Conservation (phyloP, 2,888 invertebrate genomes). For the Ceraclea dissimilis region DNA sequence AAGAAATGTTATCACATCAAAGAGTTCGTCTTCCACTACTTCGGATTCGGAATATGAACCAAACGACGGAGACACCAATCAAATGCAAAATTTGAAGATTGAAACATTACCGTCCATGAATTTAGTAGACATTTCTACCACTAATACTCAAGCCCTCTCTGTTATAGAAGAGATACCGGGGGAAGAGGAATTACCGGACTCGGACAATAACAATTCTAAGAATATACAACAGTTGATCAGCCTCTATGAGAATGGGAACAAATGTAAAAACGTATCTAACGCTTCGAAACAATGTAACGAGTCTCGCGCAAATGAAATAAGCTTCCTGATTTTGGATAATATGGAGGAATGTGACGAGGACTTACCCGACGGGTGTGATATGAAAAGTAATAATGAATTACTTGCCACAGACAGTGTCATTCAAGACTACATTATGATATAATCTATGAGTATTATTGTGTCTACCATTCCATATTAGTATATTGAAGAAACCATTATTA, state of each 20-base stretch:
- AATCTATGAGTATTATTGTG: too few relatives aligned
- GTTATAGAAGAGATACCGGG: constrained; percentile 21
- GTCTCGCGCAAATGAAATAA: constrained; percentile 13
- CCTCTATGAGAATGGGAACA: constrained; percentile 16
- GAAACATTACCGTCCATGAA: constrained; percentile 11
- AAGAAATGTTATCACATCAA: not conserved
- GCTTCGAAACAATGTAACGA: not conserved
- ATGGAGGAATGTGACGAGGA: constrained; percentile 9
- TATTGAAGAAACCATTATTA: too few relatives aligned
- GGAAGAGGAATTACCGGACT: constrained; percentile 14
- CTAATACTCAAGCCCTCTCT: constrained; percentile 7
- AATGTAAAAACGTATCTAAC: constrained; percentile 3
- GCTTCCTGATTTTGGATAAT: constrained; percentile 21
- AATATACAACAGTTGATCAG: constrained; percentile 22
- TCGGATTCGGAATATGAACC: constrained; percentile 13
- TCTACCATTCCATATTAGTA: too few relatives aligned
- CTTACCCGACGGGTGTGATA: not conserved
- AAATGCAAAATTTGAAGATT: constrained; percentile 7
- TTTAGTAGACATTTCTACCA: constrained; percentile 10
- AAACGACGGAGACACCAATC: not conserved
- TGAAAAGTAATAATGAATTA: not conserved
- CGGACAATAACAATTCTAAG: constrained; percentile 1
- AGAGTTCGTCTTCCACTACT: constrained; percentile 6
- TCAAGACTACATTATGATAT: constrained; percentile 11
- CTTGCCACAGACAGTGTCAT: constrained; percentile 2